Conservation (phyloP, 2,113 vertebrate genomes). For the Ia io region DNA sequence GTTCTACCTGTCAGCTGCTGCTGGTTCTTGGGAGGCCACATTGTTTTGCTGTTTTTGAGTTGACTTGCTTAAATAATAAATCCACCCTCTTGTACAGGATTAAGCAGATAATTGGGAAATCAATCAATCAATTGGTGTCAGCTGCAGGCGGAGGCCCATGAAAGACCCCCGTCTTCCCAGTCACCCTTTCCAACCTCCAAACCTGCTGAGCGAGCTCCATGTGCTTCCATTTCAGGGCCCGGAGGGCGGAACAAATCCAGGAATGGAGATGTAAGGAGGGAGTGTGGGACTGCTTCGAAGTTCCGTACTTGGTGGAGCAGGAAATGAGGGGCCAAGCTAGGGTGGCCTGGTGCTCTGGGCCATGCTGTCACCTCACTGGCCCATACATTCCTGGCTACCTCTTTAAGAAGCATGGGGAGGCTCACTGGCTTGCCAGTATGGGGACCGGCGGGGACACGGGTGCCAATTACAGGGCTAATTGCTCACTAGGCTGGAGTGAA, state of each 20-base stretch:
- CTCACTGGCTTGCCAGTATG: background rate
- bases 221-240: constrained; percentile 36
- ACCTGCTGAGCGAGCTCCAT: background rate
- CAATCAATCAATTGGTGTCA: constrained; percentile 74
- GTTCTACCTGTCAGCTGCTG: constrained; percentile 55
- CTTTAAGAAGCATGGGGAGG: background rate
- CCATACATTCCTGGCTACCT: background rate
- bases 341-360: background rate
- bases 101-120: constrained; percentile 75
- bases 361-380: background rate
- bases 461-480: background rate
- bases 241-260: background rate
- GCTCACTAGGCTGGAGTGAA: background rate
- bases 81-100: constrained; percentile 69
- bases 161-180: background rate
- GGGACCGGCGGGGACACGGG: background rate
- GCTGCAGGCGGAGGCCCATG: constrained; percentile 58
- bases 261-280: background rate
- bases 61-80: constrained; percentile 76
- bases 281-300: background rate
- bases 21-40: constrained; percentile 43
- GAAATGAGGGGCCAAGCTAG: background rate
- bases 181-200: constrained; percentile 29
- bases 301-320: background rate
- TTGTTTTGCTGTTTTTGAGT: constrained; percentile 73